Base-by-base conservation (phyloP, 2,888 invertebrate species). In the Philereme vetulata region DNA sequence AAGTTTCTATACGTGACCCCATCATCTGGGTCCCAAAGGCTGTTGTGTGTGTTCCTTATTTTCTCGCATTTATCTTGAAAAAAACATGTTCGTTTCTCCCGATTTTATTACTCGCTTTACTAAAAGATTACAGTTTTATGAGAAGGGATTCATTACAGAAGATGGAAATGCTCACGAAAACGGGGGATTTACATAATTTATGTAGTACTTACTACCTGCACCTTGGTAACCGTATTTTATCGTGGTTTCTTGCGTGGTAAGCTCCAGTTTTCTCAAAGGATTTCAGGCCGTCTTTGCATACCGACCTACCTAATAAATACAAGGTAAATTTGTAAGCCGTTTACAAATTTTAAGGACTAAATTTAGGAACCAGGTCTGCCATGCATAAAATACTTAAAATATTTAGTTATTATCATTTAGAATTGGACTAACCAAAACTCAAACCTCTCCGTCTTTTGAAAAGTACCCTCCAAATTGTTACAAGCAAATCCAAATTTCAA, bases 1-100 rank as follows among this genome's bases (percentile, higher is more conserved):
- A 88, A 88, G 77, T 86, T 88, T 82, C 73, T 62, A 77, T 82
- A 90, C 90, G 90, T 90, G 90, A 88, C 81, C 85, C 85, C 88
- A 85, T 85, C 84, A 82, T 71, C 71, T 74, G 68, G 64, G 72
- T 78, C 80, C 79, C 80, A 65, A 52, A 74, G 80, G 84, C 71
- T 71, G 65, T n/a, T n/a, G 5, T 38, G 38, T 62, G 60, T 63
- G 55, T 70, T 71, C 73, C 70, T 72, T 73, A 74, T 76, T 81
- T 81, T 21, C 77, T 77, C 69, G 71, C 72, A 75, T 79, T 82
- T 82, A 76, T 80, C 80, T 76, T 70, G 74, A 75, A 73, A 75
- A n/a, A 76, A 80, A 77, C 35, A 81, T 77, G 78, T 76, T 72
- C 75, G 70, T 72, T 76, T 6, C 7, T 38, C 8, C 38, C 21